These are phyloP conservation scores for Vesta saturnalis DNA, from an alignment of 2,888 invertebrate genomes.

Conservation along the genomic window DNA sequence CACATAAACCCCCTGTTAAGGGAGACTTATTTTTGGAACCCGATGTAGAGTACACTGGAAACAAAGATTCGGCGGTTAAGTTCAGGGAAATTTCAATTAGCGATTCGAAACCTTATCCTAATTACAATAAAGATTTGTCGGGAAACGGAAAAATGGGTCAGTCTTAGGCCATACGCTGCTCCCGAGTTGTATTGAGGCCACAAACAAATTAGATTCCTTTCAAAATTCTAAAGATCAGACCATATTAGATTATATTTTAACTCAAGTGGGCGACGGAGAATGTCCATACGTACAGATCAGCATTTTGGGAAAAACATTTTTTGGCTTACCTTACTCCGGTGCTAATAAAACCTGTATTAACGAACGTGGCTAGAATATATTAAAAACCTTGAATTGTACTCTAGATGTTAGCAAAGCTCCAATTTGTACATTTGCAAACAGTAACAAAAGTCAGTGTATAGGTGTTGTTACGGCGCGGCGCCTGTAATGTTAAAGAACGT, in stretches of 20 bases:
- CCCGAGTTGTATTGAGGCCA: neutral
- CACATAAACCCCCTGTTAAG: neutral
- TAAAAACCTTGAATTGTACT: neutral
- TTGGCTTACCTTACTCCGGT: slow-evolving; percentile 26
- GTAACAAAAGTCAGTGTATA: neutral
- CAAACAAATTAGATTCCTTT: neutral
- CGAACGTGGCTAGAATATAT: neutral
- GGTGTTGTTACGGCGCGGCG: slow-evolving; percentile 9
- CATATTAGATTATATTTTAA: slow-evolving; percentile 24
- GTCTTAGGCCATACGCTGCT: neutral
- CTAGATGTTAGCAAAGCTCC: neutral
- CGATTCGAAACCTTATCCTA: neutral
- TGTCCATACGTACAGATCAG: slow-evolving; percentile 25
- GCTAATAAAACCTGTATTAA: neutral
- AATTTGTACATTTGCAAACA: neutral
- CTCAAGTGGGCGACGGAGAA: slow-evolving; percentile 12
- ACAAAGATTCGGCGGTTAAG: neutral
- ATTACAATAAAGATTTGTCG: neutral
- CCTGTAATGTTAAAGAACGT: slow-evolving; percentile 9
- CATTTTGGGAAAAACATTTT: slow-evolving; percentile 18
- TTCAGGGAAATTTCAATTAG: neutral
- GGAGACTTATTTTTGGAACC: neutral
- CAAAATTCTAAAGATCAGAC: neutral
- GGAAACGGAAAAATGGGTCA: neutral
- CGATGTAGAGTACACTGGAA: neutral